These are phyloP conservation scores for Drosophila rellima DNA, from an alignment of 2,888 invertebrate genomes.

Conservation along the genomic window DNA sequence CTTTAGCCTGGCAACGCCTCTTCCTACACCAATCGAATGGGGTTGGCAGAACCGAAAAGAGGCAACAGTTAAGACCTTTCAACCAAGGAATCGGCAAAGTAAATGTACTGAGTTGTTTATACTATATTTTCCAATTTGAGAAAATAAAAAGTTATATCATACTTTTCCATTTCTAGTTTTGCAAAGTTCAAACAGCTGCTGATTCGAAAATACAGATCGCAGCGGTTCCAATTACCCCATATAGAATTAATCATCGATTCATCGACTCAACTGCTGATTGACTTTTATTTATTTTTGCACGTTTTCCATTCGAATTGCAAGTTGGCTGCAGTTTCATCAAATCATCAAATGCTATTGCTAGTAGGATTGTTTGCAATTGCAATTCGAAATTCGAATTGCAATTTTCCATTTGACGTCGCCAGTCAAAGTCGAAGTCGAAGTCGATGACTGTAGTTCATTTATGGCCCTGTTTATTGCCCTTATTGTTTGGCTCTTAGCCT, in stretches of 20 bases:
- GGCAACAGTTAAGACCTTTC: background rate
- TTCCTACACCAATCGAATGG: constrained; percentile 16
- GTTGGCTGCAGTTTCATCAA: constrained; percentile 12
- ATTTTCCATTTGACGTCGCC: constrained; percentile 43
- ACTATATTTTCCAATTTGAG: background rate
- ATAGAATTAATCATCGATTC: constrained; percentile 18
- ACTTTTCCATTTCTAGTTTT: background rate
- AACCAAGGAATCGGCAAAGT: constrained; percentile 1
- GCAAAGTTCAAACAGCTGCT: constrained; percentile 3
- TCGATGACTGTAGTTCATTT: constrained; percentile 28
- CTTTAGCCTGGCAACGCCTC: constrained; percentile 24
- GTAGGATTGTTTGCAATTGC: constrained; percentile 14
- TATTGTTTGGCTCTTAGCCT: constrained; percentile 16
- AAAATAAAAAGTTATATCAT: background rate
- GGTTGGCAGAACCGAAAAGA: background rate
- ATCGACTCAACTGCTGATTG: constrained; percentile 20
- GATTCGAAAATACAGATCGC: constrained; percentile 1
- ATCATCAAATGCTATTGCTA: constrained; percentile 7
- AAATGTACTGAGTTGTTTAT: background rate
- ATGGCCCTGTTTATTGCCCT: constrained; percentile 22
- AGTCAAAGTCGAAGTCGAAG: background rate
- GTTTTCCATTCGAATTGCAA: constrained; percentile 36
- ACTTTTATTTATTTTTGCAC: constrained; percentile 43
- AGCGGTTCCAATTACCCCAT: constrained; percentile 21
- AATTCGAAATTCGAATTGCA: constrained; percentile 20